Base-by-base conservation (phyloP, 2,113 vertebrate genomes). In the Casuarius casuarius region DNA sequence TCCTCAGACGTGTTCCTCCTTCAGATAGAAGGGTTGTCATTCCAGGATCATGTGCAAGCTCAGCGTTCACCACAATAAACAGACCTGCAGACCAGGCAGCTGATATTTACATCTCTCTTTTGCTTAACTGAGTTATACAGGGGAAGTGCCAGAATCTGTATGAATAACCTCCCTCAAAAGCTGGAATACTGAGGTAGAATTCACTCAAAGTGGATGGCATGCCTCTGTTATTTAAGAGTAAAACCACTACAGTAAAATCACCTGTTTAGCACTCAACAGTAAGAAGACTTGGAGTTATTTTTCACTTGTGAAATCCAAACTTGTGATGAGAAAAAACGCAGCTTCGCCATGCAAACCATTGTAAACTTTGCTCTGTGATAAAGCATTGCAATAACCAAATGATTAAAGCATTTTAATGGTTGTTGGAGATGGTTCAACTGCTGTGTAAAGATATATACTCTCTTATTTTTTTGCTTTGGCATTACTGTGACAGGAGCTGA, bases 331-430 rank as follows among this genome's bases (percentile, higher is more conserved):
- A 71, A 88, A 77, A 94, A 90, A 74, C 7, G 63, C 49, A 75
- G 25, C 11, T 84, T 87, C 89, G 46, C n/a, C 51, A 92, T 54
- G 25, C 19, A 90, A 71, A 65, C 33, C 1, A 2, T 44, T 49
- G 16, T 83, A 91, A 56, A 75, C 83, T 89, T 79, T 87, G 22
- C 20, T 90, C 38, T 72, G 58, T 65, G 38, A 48, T 79, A 58
- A 89, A 89, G 63, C 48, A 92, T 12, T 92, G 62, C 40, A 65
- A 90, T 87, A 91, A 94, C 72, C 80, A 84, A 42, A 63, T 23
- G 14, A 94, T 92, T 77, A 94, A 90, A 92, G 20, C 48, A 10
- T 90, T 81, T 86, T 93, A 92, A 94, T 89, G 7, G 38, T 75
- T 90, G 48, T 61, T 87, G 86, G 84, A 96, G 28, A 49, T 79